A percentile compares a stretch with the other conserved stretches of the same genome.
phyloP scores from a whole-genome alignment of 2,797 vertebrate genomes.

The Sphenopsis melanotis region DNA sequence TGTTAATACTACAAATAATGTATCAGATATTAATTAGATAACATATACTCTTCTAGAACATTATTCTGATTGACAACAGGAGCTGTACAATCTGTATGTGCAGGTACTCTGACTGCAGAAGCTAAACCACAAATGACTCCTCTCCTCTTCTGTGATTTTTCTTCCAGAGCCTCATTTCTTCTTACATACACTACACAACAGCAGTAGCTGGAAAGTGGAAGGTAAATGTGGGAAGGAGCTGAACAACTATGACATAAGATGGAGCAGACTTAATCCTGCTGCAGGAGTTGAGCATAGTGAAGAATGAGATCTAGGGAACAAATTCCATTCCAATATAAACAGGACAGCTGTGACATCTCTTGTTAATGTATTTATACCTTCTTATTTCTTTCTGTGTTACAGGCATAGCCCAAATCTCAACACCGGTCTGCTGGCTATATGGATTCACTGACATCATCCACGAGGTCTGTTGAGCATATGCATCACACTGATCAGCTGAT shows the following conservation, averaged over 20 bases:
- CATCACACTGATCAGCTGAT: neutral
- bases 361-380: neutral
- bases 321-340: neutral
- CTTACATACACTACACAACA: neutral
- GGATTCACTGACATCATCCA: neutral
- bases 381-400: neutral
- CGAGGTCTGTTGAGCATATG: neutral
- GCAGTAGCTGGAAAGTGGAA: neutral
- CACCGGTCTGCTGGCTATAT: neutral
- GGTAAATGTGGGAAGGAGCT: neutral
- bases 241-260: neutral
- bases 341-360: neutral
- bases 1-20: neutral
- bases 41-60: neutral
- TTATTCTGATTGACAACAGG: neutral
- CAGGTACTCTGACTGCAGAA: neutral
- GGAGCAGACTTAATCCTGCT: neutral
- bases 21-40: neutral
- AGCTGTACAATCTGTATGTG: neutral
- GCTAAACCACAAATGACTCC: neutral
- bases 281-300: neutral
- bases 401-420: neutral
- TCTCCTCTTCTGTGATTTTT: neutral
- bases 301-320: neutral
- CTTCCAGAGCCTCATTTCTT: neutral